These are phyloP conservation scores for Drosophila malerkotliana DNA, from an alignment of 1,140 invertebrate genomes.

Conservation along the genomic window DNA sequence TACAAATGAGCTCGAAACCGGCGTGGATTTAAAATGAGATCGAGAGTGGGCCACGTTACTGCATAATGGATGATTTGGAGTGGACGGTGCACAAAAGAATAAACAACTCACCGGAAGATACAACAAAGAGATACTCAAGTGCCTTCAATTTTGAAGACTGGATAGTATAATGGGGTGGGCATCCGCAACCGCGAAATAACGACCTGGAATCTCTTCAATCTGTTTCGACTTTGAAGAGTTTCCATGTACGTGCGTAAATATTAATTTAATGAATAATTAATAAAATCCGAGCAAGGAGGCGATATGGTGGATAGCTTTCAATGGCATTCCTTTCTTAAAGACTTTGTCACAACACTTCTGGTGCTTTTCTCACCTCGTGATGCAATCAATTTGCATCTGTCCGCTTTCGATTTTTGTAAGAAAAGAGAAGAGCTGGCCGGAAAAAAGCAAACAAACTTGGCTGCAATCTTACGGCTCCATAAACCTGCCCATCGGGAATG, in stretches of 20 bases:
- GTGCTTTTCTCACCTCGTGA: slow-evolving; percentile 32
- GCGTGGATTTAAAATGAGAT: slow-evolving; percentile 37
- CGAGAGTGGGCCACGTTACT: slow-evolving; percentile 30
- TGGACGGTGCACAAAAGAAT: slow-evolving; percentile 4
- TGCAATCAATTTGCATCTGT: slow-evolving; percentile 69
- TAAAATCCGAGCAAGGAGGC: background rate
- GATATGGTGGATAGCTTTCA: background rate
- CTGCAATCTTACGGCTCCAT: slow-evolving; percentile 51
- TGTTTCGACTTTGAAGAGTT: background rate
- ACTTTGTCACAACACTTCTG: background rate
- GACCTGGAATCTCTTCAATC: background rate
- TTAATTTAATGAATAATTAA: slow-evolving; percentile 5
- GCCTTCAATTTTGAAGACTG: slow-evolving; percentile 17
- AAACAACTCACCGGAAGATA: background rate
- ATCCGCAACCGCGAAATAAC: slow-evolving; percentile 8
- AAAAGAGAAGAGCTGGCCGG: background rate
- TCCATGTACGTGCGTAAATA: slow-evolving; percentile 3
- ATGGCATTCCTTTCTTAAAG: background rate
- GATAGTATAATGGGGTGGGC: slow-evolving; percentile 3
- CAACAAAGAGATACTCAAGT: slow-evolving; percentile 26
- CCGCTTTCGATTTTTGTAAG: slow-evolving; percentile 7
- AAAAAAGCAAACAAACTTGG: slow-evolving; percentile 59
- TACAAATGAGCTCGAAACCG: slow-evolving; percentile 35
- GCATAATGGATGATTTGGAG: slow-evolving; percentile 42
- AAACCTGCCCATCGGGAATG: slow-evolving; percentile 60